Evolutionary conservation across 2,888 invertebrate species (phyloP).

Genomic region (Papilio demoleus): DNA sequence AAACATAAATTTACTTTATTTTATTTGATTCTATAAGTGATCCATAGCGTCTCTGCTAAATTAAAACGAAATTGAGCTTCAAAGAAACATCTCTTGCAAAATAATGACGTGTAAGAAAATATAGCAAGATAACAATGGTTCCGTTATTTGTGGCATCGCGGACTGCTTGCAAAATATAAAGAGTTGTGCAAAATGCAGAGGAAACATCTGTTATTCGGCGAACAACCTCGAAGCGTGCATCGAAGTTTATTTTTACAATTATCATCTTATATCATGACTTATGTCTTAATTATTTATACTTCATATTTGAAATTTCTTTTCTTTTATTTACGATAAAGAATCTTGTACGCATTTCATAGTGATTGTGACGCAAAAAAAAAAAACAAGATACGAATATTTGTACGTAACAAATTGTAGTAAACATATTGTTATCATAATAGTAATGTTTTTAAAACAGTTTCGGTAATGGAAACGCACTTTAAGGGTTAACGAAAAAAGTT

Average conservation of each 20-base stretch:
- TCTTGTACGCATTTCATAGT: not conserved
- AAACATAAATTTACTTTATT: too few relatives aligned
- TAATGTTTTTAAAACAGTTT: too few relatives aligned
- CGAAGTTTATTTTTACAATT: conserved; percentile 47
- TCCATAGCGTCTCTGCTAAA: too few relatives aligned
- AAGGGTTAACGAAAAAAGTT: conserved; percentile 16
- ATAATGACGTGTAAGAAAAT: conserved; percentile 18
- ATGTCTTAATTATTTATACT: conserved; percentile 10
- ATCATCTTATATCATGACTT: conserved; percentile 27
- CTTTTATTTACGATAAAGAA: not conserved
- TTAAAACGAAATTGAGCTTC: not conserved
- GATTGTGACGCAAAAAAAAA: not conserved
- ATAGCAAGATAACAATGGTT: conserved; percentile 36
- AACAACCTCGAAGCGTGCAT: conserved; percentile 47
- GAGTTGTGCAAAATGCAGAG: conserved; percentile 56
- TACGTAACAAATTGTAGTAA: too few relatives aligned
- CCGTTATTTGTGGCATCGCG: conserved; percentile 51
- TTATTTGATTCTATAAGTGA: too few relatives aligned
- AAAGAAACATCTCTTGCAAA: not conserved
- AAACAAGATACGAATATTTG: not conserved
- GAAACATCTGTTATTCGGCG: conserved; percentile 60
- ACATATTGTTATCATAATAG: too few relatives aligned
- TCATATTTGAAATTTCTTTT: conserved; percentile 2
- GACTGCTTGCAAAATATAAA: conserved; percentile 49
- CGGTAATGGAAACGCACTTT: not conserved